A percentile compares a stretch with the other conserved stretches of the same genome.
Conservation (phyloP, 2,888 invertebrate species). For the Epistrophella euchroma region DNA sequence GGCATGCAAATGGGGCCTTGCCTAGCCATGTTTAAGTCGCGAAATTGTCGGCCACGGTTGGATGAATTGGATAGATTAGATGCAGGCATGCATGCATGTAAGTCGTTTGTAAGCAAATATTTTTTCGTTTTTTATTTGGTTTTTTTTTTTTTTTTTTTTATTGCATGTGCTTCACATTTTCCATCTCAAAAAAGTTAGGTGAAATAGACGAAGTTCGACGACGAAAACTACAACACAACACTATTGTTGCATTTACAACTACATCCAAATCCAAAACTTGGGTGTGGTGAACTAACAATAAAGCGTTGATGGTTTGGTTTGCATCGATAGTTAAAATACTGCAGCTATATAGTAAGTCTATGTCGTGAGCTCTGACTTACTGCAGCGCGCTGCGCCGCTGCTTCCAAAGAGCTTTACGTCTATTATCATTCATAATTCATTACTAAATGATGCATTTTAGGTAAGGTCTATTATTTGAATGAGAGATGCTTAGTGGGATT, state of each 20-base stretch:
- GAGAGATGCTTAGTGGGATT: conserved; percentile 38
- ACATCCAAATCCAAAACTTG: conserved; percentile 37
- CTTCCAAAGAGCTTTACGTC: conserved; percentile 25
- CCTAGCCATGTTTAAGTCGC: conserved; percentile 73
- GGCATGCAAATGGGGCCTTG: conserved; percentile 73
- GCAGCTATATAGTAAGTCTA: conserved; percentile 12
- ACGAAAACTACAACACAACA: conserved; percentile 13
- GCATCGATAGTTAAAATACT: conserved; percentile 46
- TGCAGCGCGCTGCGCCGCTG: background rate
- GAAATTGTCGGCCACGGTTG: conserved; percentile 74
- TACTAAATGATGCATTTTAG: conserved; percentile 73
- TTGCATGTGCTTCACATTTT: conserved; percentile 41
- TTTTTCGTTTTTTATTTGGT: background rate
- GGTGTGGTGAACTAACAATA: conserved; percentile 65
- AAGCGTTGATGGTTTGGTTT: conserved; percentile 44
- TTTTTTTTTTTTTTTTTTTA: background rate
- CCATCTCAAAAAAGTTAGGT: conserved; percentile 28
- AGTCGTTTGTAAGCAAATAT: conserved; percentile 69
- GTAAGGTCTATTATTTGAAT: conserved; percentile 60
- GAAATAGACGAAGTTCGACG: conserved; percentile 38
- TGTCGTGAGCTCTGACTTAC: conserved; percentile 7
- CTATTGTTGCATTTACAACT: conserved; percentile 25
- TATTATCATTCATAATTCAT: conserved; percentile 75
- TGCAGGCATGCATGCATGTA: conserved; percentile 75
- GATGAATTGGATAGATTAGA: conserved; percentile 74